Evolutionary conservation across 2,113 vertebrate genomes (phyloP).

Genomic region (Psammodynastes pulverulentus): DNA sequence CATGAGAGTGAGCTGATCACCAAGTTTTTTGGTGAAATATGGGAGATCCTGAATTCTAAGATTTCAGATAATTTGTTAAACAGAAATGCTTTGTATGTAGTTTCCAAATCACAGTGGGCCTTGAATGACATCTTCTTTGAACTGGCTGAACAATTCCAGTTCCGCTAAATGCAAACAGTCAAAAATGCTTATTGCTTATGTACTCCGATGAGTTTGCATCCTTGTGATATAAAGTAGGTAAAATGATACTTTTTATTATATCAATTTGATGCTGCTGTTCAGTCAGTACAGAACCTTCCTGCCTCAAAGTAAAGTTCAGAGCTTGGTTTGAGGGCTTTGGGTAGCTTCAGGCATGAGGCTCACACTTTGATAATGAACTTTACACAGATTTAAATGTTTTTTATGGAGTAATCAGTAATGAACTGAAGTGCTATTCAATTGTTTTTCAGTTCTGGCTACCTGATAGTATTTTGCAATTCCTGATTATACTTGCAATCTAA

Average conservation of each 20-base stretch:
- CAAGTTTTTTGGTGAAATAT: background rate
- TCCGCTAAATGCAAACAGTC: background rate
- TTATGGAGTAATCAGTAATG: constrained; percentile 27
- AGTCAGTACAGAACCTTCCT: constrained; percentile 22
- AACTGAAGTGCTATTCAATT: constrained; percentile 15
- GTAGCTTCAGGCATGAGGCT: constrained; percentile 13
- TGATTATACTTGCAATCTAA: constrained; percentile 38
- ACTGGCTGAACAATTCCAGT: background rate
- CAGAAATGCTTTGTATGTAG: background rate
- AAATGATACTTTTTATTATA: background rate
- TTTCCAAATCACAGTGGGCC: background rate
- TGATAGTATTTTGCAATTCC: background rate
- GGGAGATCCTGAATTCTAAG: background rate
- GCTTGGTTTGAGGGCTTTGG: constrained; percentile 39
- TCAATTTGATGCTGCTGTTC: constrained; percentile 36
- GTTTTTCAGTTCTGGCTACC: constrained; percentile 29
- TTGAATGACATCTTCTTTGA: background rate
- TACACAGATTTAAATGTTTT: background rate
- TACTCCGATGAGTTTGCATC: background rate
- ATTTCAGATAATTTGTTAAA: background rate
- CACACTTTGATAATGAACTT: constrained; percentile 41
- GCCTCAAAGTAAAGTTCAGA: constrained; percentile 23
- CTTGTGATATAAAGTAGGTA: constrained; percentile 32
- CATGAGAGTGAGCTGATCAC: background rate
- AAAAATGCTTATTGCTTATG: background rate